Base-by-base conservation (phyloP, 2,113 vertebrate genomes). In the Trichechus manatus region DNA sequence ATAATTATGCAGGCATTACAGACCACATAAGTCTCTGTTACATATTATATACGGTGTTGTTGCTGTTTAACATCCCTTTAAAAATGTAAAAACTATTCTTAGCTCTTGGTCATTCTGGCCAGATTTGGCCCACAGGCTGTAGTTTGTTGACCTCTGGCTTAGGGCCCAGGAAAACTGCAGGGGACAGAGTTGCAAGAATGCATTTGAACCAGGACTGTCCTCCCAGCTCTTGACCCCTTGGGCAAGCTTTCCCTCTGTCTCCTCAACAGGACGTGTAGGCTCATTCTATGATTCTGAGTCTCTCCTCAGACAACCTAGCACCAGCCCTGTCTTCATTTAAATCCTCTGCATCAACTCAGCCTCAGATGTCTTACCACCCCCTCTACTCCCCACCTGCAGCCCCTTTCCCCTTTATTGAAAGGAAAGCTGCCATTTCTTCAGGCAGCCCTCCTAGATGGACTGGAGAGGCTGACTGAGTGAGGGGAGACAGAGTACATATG, bases 151-250 rank as follows among this genome's bases (percentile, higher is more conserved):
- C 23, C 20, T 47, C 42, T 22, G 14, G 31, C 27, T 84, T 72
- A 14, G 25, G 2, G 17, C 0, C 66, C 31, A 61, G 2, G 17
- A 1, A 47, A 29, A 75, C 50, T 70, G 13, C 27, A 20, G 3
- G 17, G 1, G 22, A 11, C 59, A 44, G n/a, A 77, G 22, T 1
- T 50, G 22, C 13, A 17, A 47, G 31, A 74, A 39, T 0, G 1
- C 15, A 4, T 56, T 39, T 33, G 1, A 0, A 72, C 4, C 6
- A 15, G 27, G 8, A 36, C 7, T 23, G 3, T 9, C 68, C 56
- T 84, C 33, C 59, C 29, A 78, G 23, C 74, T 77, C 20, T 29
- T 13, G 9, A 82, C 22, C 9, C 20, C 25, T n/a, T 22, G 11
- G 36, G 39, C 8, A 79, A 56, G 19, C 2, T 22, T 84, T 83